phyloP scores from a whole-genome alignment of 2,113 vertebrate species.

The Megaleporinus macrocephalus region DNA sequence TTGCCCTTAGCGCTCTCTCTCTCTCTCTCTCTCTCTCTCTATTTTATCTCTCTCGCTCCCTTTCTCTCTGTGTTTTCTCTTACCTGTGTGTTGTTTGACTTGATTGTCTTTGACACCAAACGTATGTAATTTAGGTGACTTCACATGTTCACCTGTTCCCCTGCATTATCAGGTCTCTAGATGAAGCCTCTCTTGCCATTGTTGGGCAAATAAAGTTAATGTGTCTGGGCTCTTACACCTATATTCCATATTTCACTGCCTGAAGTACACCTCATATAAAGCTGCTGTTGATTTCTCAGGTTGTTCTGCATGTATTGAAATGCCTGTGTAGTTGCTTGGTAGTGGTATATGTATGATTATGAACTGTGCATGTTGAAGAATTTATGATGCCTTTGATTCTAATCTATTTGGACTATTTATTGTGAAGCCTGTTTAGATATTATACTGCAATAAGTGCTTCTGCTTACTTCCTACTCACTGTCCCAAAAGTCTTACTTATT shows the following conservation, averaged over 20 bases:
- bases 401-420: no score
- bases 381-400: no score
- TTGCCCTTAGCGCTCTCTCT: constrained; percentile 14
- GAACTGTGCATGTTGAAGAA: background rate
- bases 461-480: no score
- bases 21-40: constrained; percentile 7
- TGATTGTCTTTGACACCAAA: constrained; percentile 4
- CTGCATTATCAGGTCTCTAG: background rate
- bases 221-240: background rate
- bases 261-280: background rate
- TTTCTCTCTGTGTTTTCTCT: background rate
- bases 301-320: background rate
- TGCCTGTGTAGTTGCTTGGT: background rate
- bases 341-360: background rate
- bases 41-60: background rate
- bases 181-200: background rate
- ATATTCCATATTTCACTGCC: background rate
- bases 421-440: no score
- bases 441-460: no score
- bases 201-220: background rate
- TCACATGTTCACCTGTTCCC: constrained; percentile 17
- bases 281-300: background rate
- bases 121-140: background rate
- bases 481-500: no score
- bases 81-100: background rate